A percentile compares a stretch with the other conserved stretches of the same genome.
phyloP scores from a whole-genome alignment of 2,888 invertebrate species.

The Disparrhopalites patrizii region DNA sequence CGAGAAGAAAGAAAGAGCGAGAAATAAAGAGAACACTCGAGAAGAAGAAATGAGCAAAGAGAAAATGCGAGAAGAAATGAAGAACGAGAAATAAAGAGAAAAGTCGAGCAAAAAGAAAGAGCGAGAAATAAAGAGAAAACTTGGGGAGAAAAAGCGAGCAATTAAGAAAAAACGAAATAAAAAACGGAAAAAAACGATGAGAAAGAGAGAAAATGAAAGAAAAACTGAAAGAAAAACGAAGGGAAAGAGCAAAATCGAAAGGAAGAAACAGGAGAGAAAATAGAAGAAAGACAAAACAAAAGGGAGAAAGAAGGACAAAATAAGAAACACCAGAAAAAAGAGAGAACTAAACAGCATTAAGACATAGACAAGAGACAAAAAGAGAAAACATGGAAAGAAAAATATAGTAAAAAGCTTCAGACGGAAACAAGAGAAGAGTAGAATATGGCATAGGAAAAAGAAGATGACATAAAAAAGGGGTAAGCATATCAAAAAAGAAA shows the following conservation, averaged over 20 bases:
- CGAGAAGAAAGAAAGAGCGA: conserved; percentile 5
- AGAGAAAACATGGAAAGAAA: too few species aligned
- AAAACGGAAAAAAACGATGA: too few species aligned
- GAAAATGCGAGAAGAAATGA: too few species aligned
- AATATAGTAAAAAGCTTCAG: too few species aligned
- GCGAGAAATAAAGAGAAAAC: too few species aligned
- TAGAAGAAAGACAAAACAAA: not conserved
- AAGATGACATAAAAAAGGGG: too few species aligned
- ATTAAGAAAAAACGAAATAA: too few species aligned
- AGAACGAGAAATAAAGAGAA: not conserved
- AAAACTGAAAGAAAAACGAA: not conserved
- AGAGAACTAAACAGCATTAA: too few species aligned
- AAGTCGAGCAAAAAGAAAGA: not conserved
- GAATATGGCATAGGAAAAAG: not conserved
- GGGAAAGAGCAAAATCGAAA: not conserved
- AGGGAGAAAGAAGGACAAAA: not conserved
- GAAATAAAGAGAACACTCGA: not conserved
- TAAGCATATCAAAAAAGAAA: too few species aligned
- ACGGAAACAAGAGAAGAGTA: conserved; percentile 2
- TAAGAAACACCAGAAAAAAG: too few species aligned
- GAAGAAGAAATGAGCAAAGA: too few species aligned
- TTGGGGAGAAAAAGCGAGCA: conserved; percentile 29
- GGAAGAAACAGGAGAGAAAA: not conserved
- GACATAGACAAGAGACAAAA: too few species aligned
- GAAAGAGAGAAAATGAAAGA: conserved; percentile 27